Evolutionary conservation across 2,888 invertebrate genomes (phyloP).

Genomic region (Spodoptera picta): DNA sequence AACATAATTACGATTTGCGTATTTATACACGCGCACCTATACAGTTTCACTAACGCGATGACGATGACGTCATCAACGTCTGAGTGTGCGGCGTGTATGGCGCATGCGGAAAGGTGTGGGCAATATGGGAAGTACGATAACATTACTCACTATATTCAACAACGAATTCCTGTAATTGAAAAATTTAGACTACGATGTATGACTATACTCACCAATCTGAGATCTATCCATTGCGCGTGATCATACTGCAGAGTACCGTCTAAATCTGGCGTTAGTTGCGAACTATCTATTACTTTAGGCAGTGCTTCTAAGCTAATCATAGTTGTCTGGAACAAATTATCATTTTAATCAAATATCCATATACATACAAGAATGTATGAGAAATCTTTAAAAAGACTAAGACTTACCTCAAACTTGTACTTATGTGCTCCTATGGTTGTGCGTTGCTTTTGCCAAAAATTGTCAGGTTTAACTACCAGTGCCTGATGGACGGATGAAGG

Average conservation of each 20-base stretch:
- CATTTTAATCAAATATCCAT: not conserved
- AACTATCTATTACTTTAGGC: constrained; percentile 96
- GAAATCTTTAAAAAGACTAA: not conserved
- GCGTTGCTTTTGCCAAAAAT: constrained; percentile 99
- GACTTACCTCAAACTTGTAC: constrained; percentile 98
- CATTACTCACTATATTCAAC: constrained; percentile 47
- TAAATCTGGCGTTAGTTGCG: constrained; percentile 97
- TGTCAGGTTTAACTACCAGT: constrained; percentile 99
- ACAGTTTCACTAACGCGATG: constrained; percentile 37
- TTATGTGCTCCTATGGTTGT: constrained; percentile 99
- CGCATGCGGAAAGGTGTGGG: constrained; percentile 38
- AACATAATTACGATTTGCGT: constrained; percentile 36
- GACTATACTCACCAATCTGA: constrained; percentile 90
- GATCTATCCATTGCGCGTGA: constrained; percentile 99
- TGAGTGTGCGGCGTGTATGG: constrained; percentile 34
- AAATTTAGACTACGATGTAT: constrained; percentile 18
- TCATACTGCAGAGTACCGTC: constrained; percentile 98
- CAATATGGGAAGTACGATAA: constrained; percentile 39
- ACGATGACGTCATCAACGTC: constrained; percentile 42
- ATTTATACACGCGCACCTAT: constrained; percentile 35
- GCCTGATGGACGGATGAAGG: constrained; percentile 97
- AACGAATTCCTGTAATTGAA: constrained; percentile 33
- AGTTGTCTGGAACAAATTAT: constrained; percentile 91
- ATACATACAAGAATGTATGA: not conserved
- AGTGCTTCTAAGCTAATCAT: constrained; percentile 98